A percentile compares a stretch with the other conserved stretches of the same genome.
phyloP scores from a whole-genome alignment of 2,797 vertebrate species.

The Neomorphus geoffroyi region DNA sequence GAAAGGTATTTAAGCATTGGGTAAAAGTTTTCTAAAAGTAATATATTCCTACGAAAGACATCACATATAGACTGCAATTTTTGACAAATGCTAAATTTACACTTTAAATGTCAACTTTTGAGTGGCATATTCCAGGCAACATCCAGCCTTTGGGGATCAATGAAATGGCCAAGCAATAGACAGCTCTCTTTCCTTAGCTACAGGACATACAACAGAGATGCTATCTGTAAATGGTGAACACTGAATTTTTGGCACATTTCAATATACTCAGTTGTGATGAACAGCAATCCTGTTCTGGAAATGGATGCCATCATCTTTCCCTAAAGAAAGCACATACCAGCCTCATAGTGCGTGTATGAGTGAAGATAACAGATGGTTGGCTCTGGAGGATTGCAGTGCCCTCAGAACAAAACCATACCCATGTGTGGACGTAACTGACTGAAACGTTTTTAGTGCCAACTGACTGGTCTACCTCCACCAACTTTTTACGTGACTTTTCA shows the following conservation, averaged over 20 bases:
- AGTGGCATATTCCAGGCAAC: slow-evolving; percentile 50
- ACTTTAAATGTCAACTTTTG: slow-evolving; percentile 64
- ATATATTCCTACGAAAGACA: slow-evolving; percentile 39
- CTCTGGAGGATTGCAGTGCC: slow-evolving; percentile 26
- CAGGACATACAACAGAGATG: background rate
- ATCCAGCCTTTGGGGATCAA: slow-evolving; percentile 45
- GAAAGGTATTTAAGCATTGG: slow-evolving; percentile 10
- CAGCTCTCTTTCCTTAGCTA: slow-evolving; percentile 19
- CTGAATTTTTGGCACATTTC: slow-evolving; percentile 61
- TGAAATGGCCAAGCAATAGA: slow-evolving; percentile 47
- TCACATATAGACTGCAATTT: slow-evolving; percentile 20
- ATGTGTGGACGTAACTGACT: background rate
- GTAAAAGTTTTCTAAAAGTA: slow-evolving; percentile 10
- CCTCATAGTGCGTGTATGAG: background rate
- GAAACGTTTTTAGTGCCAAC: slow-evolving; percentile 20
- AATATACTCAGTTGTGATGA: background rate
- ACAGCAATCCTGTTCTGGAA: slow-evolving; percentile 4
- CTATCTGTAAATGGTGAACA: slow-evolving; percentile 2
- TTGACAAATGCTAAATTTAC: slow-evolving; percentile 68
- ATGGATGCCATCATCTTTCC: background rate
- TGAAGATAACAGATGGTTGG: slow-evolving; percentile 19
- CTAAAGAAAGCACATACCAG: background rate
- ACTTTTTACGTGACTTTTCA: background rate
- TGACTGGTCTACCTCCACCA: background rate
- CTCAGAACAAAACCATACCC: background rate